A percentile compares a stretch with the other conserved stretches of the same genome.
Evolutionary conservation across 2,113 vertebrate species (phyloP).

Genomic region (Pterocles gutturalis): DNA sequence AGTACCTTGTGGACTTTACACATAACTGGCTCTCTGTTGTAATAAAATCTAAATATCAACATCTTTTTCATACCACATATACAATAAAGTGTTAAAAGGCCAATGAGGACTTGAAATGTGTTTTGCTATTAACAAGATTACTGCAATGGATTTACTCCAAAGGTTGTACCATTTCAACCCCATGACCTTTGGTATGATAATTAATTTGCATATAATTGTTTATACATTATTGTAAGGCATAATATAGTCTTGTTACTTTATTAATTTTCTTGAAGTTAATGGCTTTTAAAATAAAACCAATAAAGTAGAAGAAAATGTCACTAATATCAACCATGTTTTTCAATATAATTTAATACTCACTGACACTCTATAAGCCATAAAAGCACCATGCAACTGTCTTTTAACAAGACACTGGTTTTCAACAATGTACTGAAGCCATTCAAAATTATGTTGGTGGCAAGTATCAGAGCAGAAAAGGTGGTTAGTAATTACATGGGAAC

Average conservation of each 20-base stretch:
- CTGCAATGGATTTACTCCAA: slow-evolving; percentile 61
- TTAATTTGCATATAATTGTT: slow-evolving; percentile 79
- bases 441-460: slow-evolving; percentile 40
- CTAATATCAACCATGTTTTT: slow-evolving; percentile 61
- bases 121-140: slow-evolving; percentile 68
- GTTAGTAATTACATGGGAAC: not conserved
- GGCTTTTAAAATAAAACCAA: slow-evolving; percentile 68
- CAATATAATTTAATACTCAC: slow-evolving; percentile 32
- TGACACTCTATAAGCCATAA: slow-evolving; percentile 65
- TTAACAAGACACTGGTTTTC: slow-evolving; percentile 56
- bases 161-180: slow-evolving; percentile 63
- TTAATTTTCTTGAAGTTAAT: slow-evolving; percentile 75
- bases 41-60: slow-evolving; percentile 63
- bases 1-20: slow-evolving; percentile 47
- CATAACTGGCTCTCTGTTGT: slow-evolving; percentile 8
- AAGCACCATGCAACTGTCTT: slow-evolving; percentile 28
- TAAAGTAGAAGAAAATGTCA: slow-evolving; percentile 72
- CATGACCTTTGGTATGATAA: slow-evolving; percentile 60
- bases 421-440: slow-evolving; percentile 15
- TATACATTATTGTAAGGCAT: slow-evolving; percentile 59
- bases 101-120: slow-evolving; percentile 51
- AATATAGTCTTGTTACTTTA: slow-evolving; percentile 42
- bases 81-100: slow-evolving; percentile 56
- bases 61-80: slow-evolving; percentile 3
- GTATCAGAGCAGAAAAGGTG: not conserved